Percentiles rank a stretch among this genome's conserved stretches.
Evolutionary conservation across 1,140 invertebrate genomes (phyloP).

Genomic region (Sycobia sp.): DNA sequence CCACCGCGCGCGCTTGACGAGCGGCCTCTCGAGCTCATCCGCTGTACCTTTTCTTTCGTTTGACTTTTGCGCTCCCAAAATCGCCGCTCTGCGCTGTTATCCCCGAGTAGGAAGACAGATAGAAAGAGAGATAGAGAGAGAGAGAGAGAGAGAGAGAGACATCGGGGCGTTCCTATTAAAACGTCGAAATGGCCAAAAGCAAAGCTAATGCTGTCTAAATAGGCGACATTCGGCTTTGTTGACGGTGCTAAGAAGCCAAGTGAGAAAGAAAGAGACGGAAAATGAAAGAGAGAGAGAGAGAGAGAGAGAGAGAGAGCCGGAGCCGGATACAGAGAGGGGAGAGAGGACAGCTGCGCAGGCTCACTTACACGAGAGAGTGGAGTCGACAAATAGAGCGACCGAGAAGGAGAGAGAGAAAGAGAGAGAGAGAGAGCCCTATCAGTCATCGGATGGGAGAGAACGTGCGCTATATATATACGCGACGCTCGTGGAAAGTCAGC

Average conservation of each 20-base stretch:
- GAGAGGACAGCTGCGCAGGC: conserved; percentile 25
- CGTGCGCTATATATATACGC: too few species aligned
- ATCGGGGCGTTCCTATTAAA: conserved; percentile 46
- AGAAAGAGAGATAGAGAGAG: too few species aligned
- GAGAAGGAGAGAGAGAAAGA: too few species aligned
- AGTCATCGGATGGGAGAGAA: conserved; percentile 39
- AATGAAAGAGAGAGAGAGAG: too few species aligned
- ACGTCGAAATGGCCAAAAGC: conserved; percentile 58
- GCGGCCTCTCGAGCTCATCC: neutral
- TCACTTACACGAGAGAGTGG: neutral
- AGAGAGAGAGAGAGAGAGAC: too few species aligned
- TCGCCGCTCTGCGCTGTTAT: neutral
- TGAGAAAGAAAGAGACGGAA: too few species aligned
- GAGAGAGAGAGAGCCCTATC: conserved; percentile 38
- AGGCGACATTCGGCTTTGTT: conserved; percentile 36
- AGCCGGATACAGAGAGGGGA: neutral
- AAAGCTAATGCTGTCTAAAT: conserved; percentile 60
- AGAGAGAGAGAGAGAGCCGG: too few species aligned
- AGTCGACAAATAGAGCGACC: conserved; percentile 35
- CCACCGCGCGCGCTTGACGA: too few species aligned
- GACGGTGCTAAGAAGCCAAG: neutral
- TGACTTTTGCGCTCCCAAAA: neutral
- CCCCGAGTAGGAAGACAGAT: too few species aligned
- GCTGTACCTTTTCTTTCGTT: neutral
- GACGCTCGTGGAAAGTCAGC: conserved; percentile 24